These are phyloP conservation scores for Maccullochella peelii DNA, from an alignment of 2,113 vertebrate genomes.

Conservation along the genomic window DNA sequence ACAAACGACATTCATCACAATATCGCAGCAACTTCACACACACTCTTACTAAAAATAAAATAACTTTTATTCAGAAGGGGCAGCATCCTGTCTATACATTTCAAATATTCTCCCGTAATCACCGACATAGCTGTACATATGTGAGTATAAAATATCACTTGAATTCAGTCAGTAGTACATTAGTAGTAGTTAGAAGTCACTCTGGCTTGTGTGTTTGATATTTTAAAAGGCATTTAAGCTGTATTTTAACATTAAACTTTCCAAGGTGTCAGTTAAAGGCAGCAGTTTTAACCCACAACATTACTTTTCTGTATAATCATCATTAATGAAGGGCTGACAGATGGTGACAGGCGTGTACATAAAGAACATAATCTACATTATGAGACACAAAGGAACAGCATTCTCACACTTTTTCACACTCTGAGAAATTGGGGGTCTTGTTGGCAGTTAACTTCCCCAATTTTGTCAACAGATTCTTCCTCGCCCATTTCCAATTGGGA, in stretches of 20 bases:
- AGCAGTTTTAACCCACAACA: neutral
- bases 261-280: no score
- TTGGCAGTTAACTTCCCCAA: neutral
- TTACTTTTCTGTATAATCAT: neutral
- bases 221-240: neutral
- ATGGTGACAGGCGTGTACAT: neutral
- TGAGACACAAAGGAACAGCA: neutral
- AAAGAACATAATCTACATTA: neutral
- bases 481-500: fast-evolving
- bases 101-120: neutral
- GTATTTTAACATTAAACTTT: neutral
- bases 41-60: no score
- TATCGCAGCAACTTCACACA: no score
- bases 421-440: fast-evolving
- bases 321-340: no score
- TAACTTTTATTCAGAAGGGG: conserved; percentile 22
- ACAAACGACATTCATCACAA: no score
- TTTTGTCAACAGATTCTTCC: fast-evolving
- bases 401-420: neutral
- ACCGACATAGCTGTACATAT: neutral
- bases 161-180: neutral
- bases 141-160: no score
- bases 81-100: neutral
- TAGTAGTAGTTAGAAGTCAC: neutral
- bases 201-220: neutral